A percentile compares a stretch with the other conserved stretches of the same genome.
Conservation (phyloP, 2,113 vertebrate genomes). For the Pollachius pollachius region DNA sequence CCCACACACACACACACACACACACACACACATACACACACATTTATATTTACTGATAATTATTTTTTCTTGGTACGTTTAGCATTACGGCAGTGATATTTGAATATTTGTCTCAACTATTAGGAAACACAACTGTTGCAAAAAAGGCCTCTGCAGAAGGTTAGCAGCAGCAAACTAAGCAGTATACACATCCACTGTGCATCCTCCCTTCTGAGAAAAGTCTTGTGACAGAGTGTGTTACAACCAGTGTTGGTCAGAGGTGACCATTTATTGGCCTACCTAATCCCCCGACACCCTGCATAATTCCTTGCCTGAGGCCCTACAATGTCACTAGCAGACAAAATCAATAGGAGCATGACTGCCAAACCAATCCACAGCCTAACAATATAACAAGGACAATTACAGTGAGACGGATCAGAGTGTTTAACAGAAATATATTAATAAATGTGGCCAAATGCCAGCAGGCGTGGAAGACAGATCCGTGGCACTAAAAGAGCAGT, state of each 20-base stretch:
- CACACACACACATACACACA: too few relatives aligned
- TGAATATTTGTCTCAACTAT: too few relatives aligned
- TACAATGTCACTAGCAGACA: conserved; percentile 44
- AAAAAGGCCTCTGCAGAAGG: too few relatives aligned
- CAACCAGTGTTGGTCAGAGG: conserved; percentile 48
- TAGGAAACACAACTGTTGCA: too few relatives aligned
- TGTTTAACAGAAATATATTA: conserved; percentile 48
- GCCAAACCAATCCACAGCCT: conserved; percentile 37
- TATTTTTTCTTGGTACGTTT: too few relatives aligned
- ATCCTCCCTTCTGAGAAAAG: conserved; percentile 31
- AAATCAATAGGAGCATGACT: conserved; percentile 48
- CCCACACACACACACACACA: too few relatives aligned
- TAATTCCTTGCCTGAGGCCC: conserved; percentile 53
- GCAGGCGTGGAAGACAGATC: conserved; percentile 28
- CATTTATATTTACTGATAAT: too few relatives aligned
- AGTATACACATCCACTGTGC: conserved; percentile 29
- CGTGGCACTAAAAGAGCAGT: conserved; percentile 37
- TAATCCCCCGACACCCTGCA: conserved; percentile 49
- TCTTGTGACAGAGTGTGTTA: conserved; percentile 38
- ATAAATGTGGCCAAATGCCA: conserved; percentile 42
- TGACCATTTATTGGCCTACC: conserved; percentile 61
- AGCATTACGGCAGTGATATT: too few relatives aligned
- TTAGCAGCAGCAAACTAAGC: conserved; percentile 20
- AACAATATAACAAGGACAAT: conserved; percentile 59
- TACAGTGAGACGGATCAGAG: conserved; percentile 44